A percentile compares a stretch with the other conserved stretches of the same genome.
phyloP scores from a whole-genome alignment of 1,140 invertebrate genomes.

The Drosophila equinoxialis region DNA sequence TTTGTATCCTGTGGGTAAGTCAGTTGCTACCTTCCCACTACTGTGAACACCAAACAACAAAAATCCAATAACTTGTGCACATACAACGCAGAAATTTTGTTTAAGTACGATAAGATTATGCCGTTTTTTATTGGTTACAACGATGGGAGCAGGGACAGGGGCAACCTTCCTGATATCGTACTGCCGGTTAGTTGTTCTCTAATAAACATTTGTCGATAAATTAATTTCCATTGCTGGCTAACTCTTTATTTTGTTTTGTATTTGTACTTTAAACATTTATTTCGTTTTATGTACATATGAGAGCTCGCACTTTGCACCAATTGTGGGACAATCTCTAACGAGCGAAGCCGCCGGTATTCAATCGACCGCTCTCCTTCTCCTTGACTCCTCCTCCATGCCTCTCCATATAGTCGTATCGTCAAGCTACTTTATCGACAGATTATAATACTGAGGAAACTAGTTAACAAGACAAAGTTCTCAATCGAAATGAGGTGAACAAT shows the following conservation, averaged over 20 bases:
- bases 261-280: constrained; percentile 58
- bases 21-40: background rate
- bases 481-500: background rate
- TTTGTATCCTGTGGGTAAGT: background rate
- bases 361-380: no score
- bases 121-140: constrained; percentile 40
- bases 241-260: constrained; percentile 16
- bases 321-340: constrained; percentile 23
- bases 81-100: constrained; percentile 1
- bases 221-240: constrained; percentile 13
- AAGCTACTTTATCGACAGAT: constrained; percentile 14
- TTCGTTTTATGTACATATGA: constrained; percentile 9
- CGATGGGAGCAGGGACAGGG: constrained; percentile 18
- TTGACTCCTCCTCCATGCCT: background rate
- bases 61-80: no score
- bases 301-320: constrained; percentile 61
- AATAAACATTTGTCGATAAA: constrained; percentile 55
- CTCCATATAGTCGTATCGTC: background rate
- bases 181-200: constrained; percentile 12
- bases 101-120: constrained; percentile 45
- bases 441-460: background rate
- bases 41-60: background rate
- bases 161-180: constrained; percentile 50
- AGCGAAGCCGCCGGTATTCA: constrained; percentile 3
- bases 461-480: background rate